Evolutionary conservation across 2,797 vertebrate species (phyloP).

Genomic region (Xyrichtys novacula): DNA sequence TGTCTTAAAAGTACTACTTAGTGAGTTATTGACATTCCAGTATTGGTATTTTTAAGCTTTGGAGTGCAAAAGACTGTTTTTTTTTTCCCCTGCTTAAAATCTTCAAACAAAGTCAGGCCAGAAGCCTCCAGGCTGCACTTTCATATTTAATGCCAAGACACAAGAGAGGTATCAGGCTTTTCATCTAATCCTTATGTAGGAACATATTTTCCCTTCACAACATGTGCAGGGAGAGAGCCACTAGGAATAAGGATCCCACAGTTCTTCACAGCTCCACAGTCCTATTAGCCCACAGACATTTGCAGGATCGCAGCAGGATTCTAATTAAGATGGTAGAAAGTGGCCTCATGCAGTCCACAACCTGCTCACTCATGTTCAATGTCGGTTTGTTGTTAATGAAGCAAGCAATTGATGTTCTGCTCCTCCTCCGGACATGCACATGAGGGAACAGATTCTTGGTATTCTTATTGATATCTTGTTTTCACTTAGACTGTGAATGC

Average conservation of each 20-base stretch:
- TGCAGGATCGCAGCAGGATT: conserved; percentile 41
- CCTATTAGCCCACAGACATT: conserved; percentile 20
- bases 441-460: not conserved
- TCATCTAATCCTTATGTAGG: not conserved
- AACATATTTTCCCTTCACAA: not conserved
- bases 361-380: conserved; percentile 22
- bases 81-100: not conserved
- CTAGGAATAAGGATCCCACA: conserved; percentile 5
- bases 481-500: not conserved
- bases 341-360: conserved; percentile 20
- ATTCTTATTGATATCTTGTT: conserved; percentile 26
- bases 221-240: not conserved
- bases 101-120: conserved; percentile 1
- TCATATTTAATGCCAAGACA: not conserved
- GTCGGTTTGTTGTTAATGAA: conserved; percentile 27
- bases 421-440: conserved; percentile 1
- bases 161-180: not conserved
- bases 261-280: not conserved
- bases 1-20: not conserved
- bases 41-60: not conserved
- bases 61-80: not conserved
- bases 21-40: not conserved
- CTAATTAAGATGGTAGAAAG: conserved; percentile 28
- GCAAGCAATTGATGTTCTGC: conserved; percentile 19
- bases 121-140: not conserved